Evolutionary conservation across 2,797 vertebrate species (phyloP), one percentile per base, ranked within the genome.

Genomic region (Danio choprae): DNA sequence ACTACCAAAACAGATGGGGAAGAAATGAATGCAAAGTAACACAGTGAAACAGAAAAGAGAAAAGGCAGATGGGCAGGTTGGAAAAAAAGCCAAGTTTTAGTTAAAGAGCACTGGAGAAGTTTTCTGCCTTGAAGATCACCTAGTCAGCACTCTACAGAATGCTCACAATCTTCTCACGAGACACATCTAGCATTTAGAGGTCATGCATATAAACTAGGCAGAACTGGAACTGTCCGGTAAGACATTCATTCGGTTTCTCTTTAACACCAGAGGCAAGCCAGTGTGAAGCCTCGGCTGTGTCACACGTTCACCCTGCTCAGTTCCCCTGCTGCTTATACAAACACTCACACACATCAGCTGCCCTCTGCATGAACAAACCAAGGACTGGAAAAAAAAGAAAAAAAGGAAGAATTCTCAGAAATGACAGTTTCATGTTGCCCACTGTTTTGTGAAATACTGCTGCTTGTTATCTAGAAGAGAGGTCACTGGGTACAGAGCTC

Each of bases 351-450:
- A 72, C 70, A 68, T 64, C 64, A 80, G 77, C 77, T 71, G 82
- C 62, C 69, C 41, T 16, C 56, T 6, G 29, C 41, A 15, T 77
- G 60, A 77, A 80, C 65, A 43, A 12, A 64, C 63, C 16, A 41
- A 41, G 43, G 56, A 67, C 46, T 71, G 46, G 43, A 69, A 77
- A 59, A 77, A 29, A 29, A 29, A 29, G 29, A n/a, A n/a, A n/a
- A n/a, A n/a, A 78, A 70, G 58, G 20, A 53, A 71, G 80, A 79
- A 78, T 86, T 86, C 85, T 84, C 80, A 84, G 83, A 86, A 83
- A 75, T 74, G 70, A 79, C 76, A 83, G 81, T 83, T 79, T 83
- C 77, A 71, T 63, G 71, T 72, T 58, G 44, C 48, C 62, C 62
- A 4, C 69, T 64, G 59, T 69, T 86, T 69, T 82, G 74, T 75